Evolutionary conservation across 2,797 vertebrate genomes (phyloP), one percentile per base, ranked within the genome.

Genomic region (Clarias platycephalus): DNA sequence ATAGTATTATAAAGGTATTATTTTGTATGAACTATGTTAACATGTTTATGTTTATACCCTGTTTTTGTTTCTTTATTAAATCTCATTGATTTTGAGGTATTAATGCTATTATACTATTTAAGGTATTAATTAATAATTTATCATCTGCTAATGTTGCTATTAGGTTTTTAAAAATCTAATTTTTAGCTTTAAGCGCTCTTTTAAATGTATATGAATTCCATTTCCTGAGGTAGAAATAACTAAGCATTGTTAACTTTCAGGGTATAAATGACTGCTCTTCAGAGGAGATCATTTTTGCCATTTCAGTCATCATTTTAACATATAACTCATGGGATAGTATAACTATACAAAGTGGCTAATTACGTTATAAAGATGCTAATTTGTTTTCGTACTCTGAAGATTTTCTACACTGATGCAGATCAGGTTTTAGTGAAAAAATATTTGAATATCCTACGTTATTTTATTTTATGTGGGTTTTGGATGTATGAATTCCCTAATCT

Each of bases 391-490:
- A 13, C 22, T 20, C 3, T 22, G 18, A 78, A 16, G 1, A 4
- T n/a, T n/a, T 62, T 37, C 60, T 79, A 20, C 63, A 31, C 28
- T 76, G 26, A 58, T 24, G 40, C 5, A 60, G 12, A 37, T 5
- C 40, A 37, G 22, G 64, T 57, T 75, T 81, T 58, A 16, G 16
- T 28, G 22, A 75, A 75, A 64, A 37, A 58, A 24, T 81, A 60
- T 85, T 81, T 75, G 67, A 81, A 74, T 81, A 64, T 60, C 12
- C 62, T 26, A 40, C n/a, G 58, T 75, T 49, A 44, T 40, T 40
- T 70, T 40, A 16, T 7, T 20, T 20, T 49, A 49, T 49, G 10
- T 6, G 16, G 2, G 22, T n/a, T 79, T 79, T 79, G 5, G 22
- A 6, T 40, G 34, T 7, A 18, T 16, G 13, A 58, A 20, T 37